Base-by-base conservation (phyloP, 2,888 invertebrate species). In the Chorisops tibialis region DNA sequence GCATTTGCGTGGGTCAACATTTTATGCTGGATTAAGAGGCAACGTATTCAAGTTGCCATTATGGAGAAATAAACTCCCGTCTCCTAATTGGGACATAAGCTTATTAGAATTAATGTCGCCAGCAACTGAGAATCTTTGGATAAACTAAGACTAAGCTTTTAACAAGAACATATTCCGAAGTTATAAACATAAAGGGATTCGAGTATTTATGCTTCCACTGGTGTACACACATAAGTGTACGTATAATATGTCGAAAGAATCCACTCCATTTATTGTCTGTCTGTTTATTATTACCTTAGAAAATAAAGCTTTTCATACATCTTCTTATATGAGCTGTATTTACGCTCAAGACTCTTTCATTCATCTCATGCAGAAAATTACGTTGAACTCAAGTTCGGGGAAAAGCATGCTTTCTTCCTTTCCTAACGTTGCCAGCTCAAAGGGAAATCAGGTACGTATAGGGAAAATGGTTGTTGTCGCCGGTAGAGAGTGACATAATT, bases 1-100 rank as follows among this genome's bases (percentile, higher is more conserved):
- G 87, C 91, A 1, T 88, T 93, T 69, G 75, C 87, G 21, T 93
- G 93, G 93, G 88, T 91, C 62, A 93, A 93, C 72, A 87, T 93
- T 59, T 79, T 93, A 21, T 92, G 91, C 72, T 89, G 87, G 75
- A 84, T 92, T 64, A 93, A 93, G 73, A 78, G 89, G 60, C 83
- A 78, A 68, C 69, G 67, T 11, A 9, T 61, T 22, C 35, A 39
- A 11, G 45, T 24, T 22, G 47, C 19, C 12, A 12, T 22, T n/a
- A 22, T 47, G 19, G 47, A 47, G 18, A 22, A 47, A 30, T 30
- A 30, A 30, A 9, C 30, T 9, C 2, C 7, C 9, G 22, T 47
- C 43, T 14, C 43, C 4, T 21, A 48, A 48, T 19, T 16, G 30
- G 2, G 48, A 21, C 24, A 14, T n/a, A 18, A 47, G 19, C 2